Evolutionary conservation across 2,888 invertebrate genomes (phyloP), one percentile per base, ranked within the genome.

Genomic region (Darwinula stevensoni): DNA sequence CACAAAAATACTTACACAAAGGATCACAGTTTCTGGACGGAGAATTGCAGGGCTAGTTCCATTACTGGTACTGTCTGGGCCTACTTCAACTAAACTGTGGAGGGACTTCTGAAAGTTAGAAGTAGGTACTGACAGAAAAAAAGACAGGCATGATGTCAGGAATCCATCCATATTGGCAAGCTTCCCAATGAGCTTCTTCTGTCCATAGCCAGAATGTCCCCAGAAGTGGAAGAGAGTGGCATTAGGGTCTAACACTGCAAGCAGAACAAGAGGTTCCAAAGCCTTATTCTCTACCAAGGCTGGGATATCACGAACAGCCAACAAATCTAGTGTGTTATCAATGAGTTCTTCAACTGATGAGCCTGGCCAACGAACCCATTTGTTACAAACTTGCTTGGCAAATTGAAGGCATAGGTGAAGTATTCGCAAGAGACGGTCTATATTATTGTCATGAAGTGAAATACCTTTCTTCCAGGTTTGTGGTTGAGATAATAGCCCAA

Each of bases 261-360:
- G n/a, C n/a, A 22, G 22, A 22, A 22, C 22, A n/a, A 22, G 6
- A n/a, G 22, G 22, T 22, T 22, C 22, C 22, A 22, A 22, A 22
- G 9, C n/a, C 22, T 6, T 22, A n/a, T 22, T 22, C n/a, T 22
- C 22, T n/a, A n/a, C n/a, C n/a, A n/a, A n/a, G n/a, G n/a, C n/a
- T n/a, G n/a, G n/a, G n/a, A n/a, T n/a, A n/a, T n/a, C n/a, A n/a
- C n/a, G n/a, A 22, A 9, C 6, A 22, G 22, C 6, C 6, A 22
- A n/a, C n/a, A 22, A 22, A 22, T 22, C 22, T 6, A 22, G n/a
- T n/a, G 22, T 22, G n/a, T 22, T 22, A n/a, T 22, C 22, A 9
- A 22, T 22, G 22, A 22, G 6, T 22, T 22, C 22, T 6, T 9
- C 22, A n/a, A 22, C 22, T 9, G n/a, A 6, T n/a, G 22, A 22